Base-by-base conservation (phyloP, 2,888 invertebrate species). In the Stenotaenia linearis region DNA sequence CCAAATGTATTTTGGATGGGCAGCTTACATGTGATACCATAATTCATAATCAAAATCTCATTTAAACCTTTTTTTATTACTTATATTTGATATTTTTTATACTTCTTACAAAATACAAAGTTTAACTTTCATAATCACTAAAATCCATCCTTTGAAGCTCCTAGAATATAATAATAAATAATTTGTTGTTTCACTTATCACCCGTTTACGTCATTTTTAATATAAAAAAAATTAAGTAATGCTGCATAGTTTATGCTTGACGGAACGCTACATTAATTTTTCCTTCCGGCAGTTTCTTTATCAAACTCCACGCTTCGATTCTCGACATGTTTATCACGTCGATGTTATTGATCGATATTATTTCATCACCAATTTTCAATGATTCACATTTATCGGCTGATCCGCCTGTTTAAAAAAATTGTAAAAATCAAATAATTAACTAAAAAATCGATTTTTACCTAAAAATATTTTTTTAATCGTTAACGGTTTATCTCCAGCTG, bases 381-480 rank as follows among this genome's bases (percentile, higher is more conserved):
- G 91, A 90, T 81, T 94, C 93, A 85, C 91, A 91, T 88, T 94
- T 95, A 84, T 95, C 94, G 81, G 96, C 96, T 84, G 79, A 69
- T 18, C 78, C 76, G 50, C 80, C 80, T 81, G n/a, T n/a, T n/a
- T n/a, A 25, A 21, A 78, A 81, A 69, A 79, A 79, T 37, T 15
- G 10, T 35, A 28, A 9, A 45, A 28, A 56, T 30, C n/a, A 77
- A 32, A 45, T 18, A 81, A 74, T 28, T 15, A 21, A 80, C n/a
- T n/a, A n/a, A n/a, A n/a, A n/a, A n/a, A n/a, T n/a, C n/a, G n/a
- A n/a, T n/a, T n/a, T 87, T 85, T 87, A 96, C 97, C 96, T 89
- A 94, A 94, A 86, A 97, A 97, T 83, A 97, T 92, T 88, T 96
- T 95, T 87, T 96, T 97, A 84, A 97, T 91, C 78, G 92, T 91